Evolutionary conservation across 1,140 invertebrate genomes (phyloP).

Genomic region (Penaeus japonicus): DNA sequence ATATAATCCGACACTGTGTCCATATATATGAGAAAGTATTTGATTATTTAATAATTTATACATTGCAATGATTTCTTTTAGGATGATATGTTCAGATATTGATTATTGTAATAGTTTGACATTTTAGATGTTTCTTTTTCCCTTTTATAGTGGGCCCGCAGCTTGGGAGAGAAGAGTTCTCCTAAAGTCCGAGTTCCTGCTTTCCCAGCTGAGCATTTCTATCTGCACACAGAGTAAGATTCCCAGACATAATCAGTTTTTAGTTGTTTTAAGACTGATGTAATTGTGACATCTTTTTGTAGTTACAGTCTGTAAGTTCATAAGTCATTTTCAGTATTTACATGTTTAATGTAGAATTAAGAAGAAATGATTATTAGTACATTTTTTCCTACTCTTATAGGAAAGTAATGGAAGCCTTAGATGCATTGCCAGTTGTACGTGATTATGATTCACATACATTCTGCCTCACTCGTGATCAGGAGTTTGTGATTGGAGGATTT

Average conservation of each 20-base stretch:
- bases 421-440: conserved; percentile 74
- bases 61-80: neutral
- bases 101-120: neutral
- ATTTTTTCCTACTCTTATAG: conserved; percentile 66
- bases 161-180: conserved; percentile 81
- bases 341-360: no score
- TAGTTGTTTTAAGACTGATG: no score
- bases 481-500: conserved; percentile 78
- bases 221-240: conserved; percentile 85
- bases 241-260: no score
- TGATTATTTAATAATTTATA: no score
- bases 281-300: no score
- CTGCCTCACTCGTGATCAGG: conserved; percentile 70
- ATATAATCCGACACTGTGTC: neutral
- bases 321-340: no score
- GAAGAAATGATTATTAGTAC: neutral
- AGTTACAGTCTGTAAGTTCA: no score
- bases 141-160: conserved; percentile 71
- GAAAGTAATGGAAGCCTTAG: conserved; percentile 62
- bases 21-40: no score
- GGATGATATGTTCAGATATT: neutral
- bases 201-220: conserved; percentile 93
- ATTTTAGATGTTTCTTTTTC: neutral
- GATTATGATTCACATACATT: conserved; percentile 91
- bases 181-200: conserved; percentile 89